Percentiles rank a stretch among this genome's conserved stretches.
These are phyloP conservation scores for Petrocephalus sullivani DNA, from an alignment of 2,797 vertebrate species.

Conservation along the genomic window DNA sequence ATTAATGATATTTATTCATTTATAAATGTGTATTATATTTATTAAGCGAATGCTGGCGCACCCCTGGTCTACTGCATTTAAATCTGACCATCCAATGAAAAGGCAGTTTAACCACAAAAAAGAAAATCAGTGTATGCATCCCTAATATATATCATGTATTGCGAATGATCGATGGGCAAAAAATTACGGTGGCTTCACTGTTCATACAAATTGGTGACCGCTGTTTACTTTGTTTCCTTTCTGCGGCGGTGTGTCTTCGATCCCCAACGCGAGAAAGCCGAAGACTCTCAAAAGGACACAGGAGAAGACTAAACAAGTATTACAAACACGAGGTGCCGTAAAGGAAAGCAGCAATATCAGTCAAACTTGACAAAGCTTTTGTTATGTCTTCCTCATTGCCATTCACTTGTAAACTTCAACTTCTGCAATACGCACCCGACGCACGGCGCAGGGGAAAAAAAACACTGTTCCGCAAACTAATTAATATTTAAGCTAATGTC, in stretches of 20 bases:
- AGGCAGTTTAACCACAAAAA: background rate
- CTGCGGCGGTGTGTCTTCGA: background rate
- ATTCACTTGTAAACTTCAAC: conserved; percentile 18
- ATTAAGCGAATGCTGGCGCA: background rate
- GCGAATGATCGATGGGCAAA: background rate
- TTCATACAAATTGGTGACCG: conserved; percentile 6
- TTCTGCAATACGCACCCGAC: background rate
- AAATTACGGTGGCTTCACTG: background rate
- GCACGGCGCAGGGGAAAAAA: background rate
- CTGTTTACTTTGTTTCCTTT: background rate
- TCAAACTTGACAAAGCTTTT: conserved; percentile 21
- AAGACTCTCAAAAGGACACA: conserved; percentile 36
- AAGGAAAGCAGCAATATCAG: conserved; percentile 19
- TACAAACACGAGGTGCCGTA: background rate
- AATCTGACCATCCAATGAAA: background rate
- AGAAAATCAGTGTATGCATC: background rate
- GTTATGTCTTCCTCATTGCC: conserved; percentile 28
- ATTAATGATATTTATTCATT: too few species aligned
- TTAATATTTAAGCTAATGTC: background rate
- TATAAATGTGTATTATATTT: background rate
- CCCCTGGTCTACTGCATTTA: background rate
- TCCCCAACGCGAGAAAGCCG: background rate
- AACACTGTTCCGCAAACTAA: background rate
- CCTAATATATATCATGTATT: background rate
- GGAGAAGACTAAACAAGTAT: conserved; percentile 42